Evolutionary conservation across 2,113 vertebrate genomes (phyloP), one percentile per base, ranked within the genome.

Genomic region (Desmodus rotundus): DNA sequence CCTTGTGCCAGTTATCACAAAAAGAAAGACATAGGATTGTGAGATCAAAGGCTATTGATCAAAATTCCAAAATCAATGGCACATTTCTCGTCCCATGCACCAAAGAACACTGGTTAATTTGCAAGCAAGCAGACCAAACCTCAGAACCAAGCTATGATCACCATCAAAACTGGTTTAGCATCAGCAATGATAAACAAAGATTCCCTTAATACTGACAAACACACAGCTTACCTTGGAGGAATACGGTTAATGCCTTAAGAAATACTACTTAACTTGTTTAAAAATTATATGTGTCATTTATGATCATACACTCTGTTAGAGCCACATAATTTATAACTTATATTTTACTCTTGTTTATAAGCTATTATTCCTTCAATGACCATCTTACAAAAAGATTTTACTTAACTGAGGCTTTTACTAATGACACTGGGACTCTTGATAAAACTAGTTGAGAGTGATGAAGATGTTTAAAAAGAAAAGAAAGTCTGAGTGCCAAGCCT

Each of bases 1-100:
- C 65, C 80, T 92, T 91, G 56, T 81, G 78, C 76, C 89, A 93
- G 73, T 94, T 97, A 88, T 43, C 65, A 91, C 83, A 95, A 95
- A 88, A 97, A 96, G 28, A 91, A 97, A 98, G 58, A 97, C 70
- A 97, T 97, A 96, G 24, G 45, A 96, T 97, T 97, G 96, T 81
- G 50, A 93, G 86, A 97, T 97, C 96, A 98, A 97, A 97, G 50
- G 76, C 87, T 97, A 98, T 97, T 97, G 97, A 98, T 98, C 85
- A 76, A 67, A 93, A 63, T 97, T 97, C 67, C 82, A 96, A 96
- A 98, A 77, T 97, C 97, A 98, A 90, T 94, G 93, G 54, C 86
- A 90, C 82, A 38, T 96, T 80, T 95, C 67, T 80, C 83, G 95
- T 93, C 36, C 19, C 19, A 6, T 52, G 50, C 33, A 97, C 83